Conservation (phyloP, 2,888 invertebrate species). For the Thera obeliscata region DNA sequence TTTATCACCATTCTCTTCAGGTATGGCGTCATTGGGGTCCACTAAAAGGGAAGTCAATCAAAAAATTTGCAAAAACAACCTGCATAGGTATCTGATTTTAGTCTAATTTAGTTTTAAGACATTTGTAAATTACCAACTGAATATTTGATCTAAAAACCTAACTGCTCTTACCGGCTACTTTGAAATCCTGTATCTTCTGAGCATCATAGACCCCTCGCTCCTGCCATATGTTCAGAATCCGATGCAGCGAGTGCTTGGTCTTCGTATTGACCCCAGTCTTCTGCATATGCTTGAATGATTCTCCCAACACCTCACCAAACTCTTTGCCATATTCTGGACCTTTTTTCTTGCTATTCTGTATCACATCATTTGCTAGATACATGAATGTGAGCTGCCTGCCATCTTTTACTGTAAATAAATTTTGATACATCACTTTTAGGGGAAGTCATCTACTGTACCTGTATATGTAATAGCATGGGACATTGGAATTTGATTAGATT, state of each 20-base stretch:
- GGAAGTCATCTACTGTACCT: no score
- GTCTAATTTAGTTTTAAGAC: no score
- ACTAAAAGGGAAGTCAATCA: slow-evolving; percentile 54
- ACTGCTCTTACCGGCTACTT: slow-evolving; percentile 79
- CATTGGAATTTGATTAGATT: no score
- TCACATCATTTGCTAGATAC: slow-evolving; percentile 99
- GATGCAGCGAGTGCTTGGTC: slow-evolving; percentile 90
- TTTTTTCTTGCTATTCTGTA: slow-evolving; percentile 99
- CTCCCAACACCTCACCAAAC: slow-evolving; percentile 91
- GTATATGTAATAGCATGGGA: no score
- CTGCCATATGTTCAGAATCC: slow-evolving; percentile 96
- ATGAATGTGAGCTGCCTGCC: slow-evolving; percentile 95
- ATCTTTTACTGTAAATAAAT: slow-evolving; percentile 88
- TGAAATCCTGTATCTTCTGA: slow-evolving; percentile 91
- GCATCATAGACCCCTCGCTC: slow-evolving; percentile 95
- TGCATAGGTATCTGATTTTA: neutral
- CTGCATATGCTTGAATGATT: slow-evolving; percentile 94
- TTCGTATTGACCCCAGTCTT: slow-evolving; percentile 90
- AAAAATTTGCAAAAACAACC: neutral
- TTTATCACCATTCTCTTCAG: slow-evolving; percentile 49
- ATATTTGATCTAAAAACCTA: neutral
- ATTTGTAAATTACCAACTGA: no score
- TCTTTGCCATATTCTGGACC: slow-evolving; percentile 97
- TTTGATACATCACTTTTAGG: neutral
- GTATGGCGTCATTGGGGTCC: slow-evolving; percentile 70